Base-by-base conservation (phyloP, 2,113 vertebrate genomes). In the Onychostruthus taczanowskii region DNA sequence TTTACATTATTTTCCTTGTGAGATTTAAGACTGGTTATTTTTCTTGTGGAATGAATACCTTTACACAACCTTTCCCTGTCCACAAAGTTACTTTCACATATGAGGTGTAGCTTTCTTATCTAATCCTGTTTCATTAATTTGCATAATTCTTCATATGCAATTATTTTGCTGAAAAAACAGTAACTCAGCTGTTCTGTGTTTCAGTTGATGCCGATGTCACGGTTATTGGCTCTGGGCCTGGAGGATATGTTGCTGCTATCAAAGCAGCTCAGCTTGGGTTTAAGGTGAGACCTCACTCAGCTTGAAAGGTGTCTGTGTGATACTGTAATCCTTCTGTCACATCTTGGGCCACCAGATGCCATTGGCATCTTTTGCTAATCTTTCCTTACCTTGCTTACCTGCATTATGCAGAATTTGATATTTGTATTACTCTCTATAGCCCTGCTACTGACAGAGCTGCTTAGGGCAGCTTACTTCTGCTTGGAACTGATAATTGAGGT, bases 221-320 rank as follows among this genome's bases (percentile, higher is more conserved):
- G 1, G 99, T 99, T 69, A 98, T 99, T 56, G 99, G 99, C 58
- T 99, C 99, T 67, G 99, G 99, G 10, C 99, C 99, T 20, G 99
- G 99, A 58, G 99, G 99, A 8, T 99, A 99, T 63, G 99, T 99
- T 21, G 99, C 99, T 80, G 99, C 99, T 87, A 99, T 99, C 97
- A 99, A 99, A 98, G 98, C 99, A 58, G 98, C 99, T 43, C 99
- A 99, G 96, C 98, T 99, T 66, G 99, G 99, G 31, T 99, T 99
- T 96, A 99, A 99, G 99, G 99, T 84, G 80, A 67, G 73, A 84
- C 53, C 55, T 78, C 15, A 2, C 24, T 84, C 27, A 50, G 67
- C 16, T 79, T 61, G 26, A 46, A 30, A 61, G n/a, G 46, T 77
- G 8, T 62, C 68, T 84, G 18, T 73, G 43, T 66, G 35, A 20